Evolutionary conservation across 2,113 vertebrate species (phyloP).

Genomic region (Fregata magnificens): DNA sequence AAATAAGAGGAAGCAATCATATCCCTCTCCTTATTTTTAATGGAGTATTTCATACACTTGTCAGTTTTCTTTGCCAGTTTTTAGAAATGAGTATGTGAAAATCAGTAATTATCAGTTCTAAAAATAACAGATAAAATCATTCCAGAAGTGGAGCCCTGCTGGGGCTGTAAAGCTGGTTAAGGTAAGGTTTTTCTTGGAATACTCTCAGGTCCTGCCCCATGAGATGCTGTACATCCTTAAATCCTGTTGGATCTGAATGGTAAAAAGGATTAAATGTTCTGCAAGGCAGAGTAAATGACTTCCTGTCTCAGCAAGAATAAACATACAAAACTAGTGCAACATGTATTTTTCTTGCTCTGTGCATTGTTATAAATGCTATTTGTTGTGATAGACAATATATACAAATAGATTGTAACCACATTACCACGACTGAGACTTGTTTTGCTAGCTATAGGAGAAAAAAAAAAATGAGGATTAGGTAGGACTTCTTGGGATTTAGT

Average conservation of each 20-base stretch:
- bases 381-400: conserved; percentile 43
- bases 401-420: conserved; percentile 28
- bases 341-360: not conserved
- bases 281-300: conserved; percentile 18
- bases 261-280: conserved; percentile 35
- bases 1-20: not conserved
- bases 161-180: not conserved
- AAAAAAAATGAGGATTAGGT: conserved; percentile 34
- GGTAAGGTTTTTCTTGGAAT: not conserved
- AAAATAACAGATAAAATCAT: conserved; percentile 10
- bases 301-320: conserved; percentile 26
- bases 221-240: not conserved
- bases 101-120: not conserved
- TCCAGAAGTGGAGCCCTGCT: not conserved
- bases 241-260: conserved; percentile 9
- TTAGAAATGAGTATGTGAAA: not conserved
- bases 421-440: conserved; percentile 8
- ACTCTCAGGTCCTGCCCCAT: not conserved
- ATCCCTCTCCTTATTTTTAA: not conserved
- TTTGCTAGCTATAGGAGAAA: not conserved
- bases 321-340: not conserved
- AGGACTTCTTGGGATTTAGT: conserved; percentile 52
- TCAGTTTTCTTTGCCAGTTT: not conserved
- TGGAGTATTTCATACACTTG: not conserved
- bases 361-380: conserved; percentile 31